A percentile compares a stretch with the other conserved stretches of the same genome.
Conservation (phyloP, 1,140 invertebrate species). For the Eriosoma lanigerum region DNA sequence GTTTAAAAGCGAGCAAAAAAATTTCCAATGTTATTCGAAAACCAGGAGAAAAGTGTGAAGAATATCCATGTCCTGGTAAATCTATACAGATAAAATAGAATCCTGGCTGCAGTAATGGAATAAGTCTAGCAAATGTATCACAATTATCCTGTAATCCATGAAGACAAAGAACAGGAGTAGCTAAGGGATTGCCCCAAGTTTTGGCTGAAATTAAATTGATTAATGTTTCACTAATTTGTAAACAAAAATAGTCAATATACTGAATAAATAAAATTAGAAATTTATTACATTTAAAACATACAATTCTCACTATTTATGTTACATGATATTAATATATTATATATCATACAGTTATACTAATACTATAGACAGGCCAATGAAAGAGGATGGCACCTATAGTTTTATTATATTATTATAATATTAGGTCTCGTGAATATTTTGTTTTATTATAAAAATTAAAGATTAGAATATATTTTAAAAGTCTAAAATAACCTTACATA, state of each 20-base stretch:
- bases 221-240: conserved; percentile 5
- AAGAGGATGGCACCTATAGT: no score
- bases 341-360: no score
- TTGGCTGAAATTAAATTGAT: conserved; percentile 60
- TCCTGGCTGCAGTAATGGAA: conserved; percentile 63
- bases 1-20: conserved; percentile 61
- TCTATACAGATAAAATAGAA: conserved; percentile 69
- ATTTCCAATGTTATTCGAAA: conserved; percentile 59
- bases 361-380: no score
- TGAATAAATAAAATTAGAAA: no score
- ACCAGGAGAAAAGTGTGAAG: conserved; percentile 64
- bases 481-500: no score
- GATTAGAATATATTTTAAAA: no score
- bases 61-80: conserved; percentile 71
- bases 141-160: conserved; percentile 70
- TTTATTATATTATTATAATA: no score
- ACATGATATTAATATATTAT: no score
- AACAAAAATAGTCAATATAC: neutral
- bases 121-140: conserved; percentile 67
- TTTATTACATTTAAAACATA: no score
- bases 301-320: no score
- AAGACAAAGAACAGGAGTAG: conserved; percentile 63
- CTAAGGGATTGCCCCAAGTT: conserved; percentile 64
- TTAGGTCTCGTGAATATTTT: no score
- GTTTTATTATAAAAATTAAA: no score